Conservation (phyloP, 2,113 vertebrate species). For the Misgurnus mizolepis region DNA sequence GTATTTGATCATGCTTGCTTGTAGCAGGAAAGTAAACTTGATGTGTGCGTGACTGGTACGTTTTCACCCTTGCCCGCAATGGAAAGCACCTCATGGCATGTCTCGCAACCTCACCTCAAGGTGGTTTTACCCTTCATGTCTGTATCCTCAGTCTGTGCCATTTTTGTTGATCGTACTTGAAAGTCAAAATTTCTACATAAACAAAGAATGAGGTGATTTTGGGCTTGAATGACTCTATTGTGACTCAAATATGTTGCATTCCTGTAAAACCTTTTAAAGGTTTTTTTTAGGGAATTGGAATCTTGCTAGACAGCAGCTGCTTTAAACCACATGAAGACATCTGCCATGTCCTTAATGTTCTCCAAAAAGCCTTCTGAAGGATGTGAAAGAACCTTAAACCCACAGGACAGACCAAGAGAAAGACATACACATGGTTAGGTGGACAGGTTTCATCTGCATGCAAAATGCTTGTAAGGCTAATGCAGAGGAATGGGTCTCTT, state of each 20-base stretch:
- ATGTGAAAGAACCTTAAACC: not conserved
- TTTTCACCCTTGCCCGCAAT: constrained; percentile 14
- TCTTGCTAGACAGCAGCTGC: constrained; percentile 28
- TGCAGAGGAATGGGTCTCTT: constrained; percentile 9
- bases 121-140: not conserved
- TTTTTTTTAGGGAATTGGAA: constrained; percentile 12
- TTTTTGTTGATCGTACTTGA: not conserved
- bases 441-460: not conserved
- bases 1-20: not conserved
- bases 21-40: not conserved
- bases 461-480: constrained; percentile 7
- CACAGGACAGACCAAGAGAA: not conserved
- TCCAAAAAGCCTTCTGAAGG: constrained; percentile 36
- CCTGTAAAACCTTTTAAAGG: constrained; percentile 12
- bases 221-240: not conserved
- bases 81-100: constrained; percentile 11
- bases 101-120: not conserved
- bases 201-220: not conserved
- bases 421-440: constrained; percentile 22
- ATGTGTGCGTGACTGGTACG: constrained; percentile 11
- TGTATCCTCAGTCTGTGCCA: not conserved
- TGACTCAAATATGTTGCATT: constrained; percentile 30
- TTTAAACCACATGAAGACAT: constrained; percentile 41
- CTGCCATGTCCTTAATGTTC: not conserved
- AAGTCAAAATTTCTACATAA: not conserved